These are phyloP conservation scores for Drosophila repletoides DNA, from an alignment of 1,140 invertebrate species.

Conservation along the genomic window DNA sequence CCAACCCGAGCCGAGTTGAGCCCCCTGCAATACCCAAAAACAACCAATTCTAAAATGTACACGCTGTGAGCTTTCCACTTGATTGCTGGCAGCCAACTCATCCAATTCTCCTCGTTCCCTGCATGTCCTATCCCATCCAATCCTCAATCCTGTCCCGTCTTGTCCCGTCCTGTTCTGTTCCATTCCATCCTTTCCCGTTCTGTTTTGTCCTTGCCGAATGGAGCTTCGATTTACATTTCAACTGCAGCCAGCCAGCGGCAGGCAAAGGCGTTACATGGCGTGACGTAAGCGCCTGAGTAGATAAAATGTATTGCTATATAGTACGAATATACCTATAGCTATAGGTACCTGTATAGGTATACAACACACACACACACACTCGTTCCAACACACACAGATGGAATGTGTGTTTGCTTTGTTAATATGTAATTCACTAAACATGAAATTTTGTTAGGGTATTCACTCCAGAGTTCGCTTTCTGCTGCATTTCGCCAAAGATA, in stretches of 20 bases:
- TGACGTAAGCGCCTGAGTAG: conserved; percentile 59
- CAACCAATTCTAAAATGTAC: conserved; percentile 71
- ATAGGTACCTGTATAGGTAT: background rate
- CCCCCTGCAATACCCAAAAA: conserved; percentile 4
- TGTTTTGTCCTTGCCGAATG: conserved; percentile 60
- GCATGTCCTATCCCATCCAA: background rate
- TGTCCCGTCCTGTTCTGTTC: background rate
- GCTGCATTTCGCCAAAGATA: background rate
- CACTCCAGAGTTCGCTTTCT: background rate
- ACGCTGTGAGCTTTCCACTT: conserved; percentile 72
- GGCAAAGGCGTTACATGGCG: conserved; percentile 34
- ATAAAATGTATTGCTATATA: conserved; percentile 26
- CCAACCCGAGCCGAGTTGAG: background rate
- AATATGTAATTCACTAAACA: conserved; percentile 34
- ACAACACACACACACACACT: background rate
- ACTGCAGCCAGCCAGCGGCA: conserved; percentile 59
- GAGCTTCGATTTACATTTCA: conserved; percentile 76
- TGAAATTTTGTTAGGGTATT: conserved; percentile 2
- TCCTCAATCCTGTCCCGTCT: background rate
- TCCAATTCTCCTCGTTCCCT: background rate
- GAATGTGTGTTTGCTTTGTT: background rate
- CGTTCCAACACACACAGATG: background rate
- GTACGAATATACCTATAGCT: conserved; percentile 4
- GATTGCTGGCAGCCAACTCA: conserved; percentile 60
- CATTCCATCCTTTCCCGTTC: background rate